Conservation (phyloP, 2,797 vertebrate species). For the Podarcis lilfordi region DNA sequence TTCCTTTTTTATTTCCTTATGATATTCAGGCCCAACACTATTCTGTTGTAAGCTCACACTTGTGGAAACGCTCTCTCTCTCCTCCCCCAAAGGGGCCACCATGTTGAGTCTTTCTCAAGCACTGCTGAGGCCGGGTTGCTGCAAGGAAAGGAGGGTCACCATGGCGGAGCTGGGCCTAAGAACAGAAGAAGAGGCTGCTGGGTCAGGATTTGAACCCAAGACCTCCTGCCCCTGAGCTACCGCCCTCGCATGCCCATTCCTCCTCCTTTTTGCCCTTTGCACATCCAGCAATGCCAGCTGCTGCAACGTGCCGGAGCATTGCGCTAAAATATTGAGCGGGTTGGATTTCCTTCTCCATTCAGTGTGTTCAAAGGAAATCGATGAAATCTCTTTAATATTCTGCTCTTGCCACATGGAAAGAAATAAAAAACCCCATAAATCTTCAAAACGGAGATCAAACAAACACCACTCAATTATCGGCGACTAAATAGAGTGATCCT, state of each 20-base stretch:
- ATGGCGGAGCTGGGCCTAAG: too few species aligned
- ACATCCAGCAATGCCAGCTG: too few species aligned
- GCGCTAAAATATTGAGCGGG: not conserved
- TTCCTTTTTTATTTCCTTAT: not conserved
- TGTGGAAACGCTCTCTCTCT: not conserved
- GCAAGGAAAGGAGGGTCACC: too few species aligned
- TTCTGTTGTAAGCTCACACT: not conserved
- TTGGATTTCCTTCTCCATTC: fast-evolving
- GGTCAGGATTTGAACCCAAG: too few species aligned
- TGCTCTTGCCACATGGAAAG: not conserved
- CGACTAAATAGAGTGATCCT: not conserved
- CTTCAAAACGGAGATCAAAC: not conserved
- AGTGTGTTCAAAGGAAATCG: conserved; percentile 24
- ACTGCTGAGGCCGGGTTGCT: too few species aligned
- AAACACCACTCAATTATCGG: conserved; percentile 5
- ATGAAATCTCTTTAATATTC: not conserved
- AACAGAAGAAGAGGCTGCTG: too few species aligned
- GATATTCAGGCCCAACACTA: not conserved
- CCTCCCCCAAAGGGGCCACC: too few species aligned
- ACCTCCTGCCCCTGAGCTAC: not conserved
- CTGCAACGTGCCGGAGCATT: too few species aligned
- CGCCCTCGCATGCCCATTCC: not conserved
- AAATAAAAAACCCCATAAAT: conserved; percentile 12
- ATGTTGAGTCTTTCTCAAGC: too few species aligned
- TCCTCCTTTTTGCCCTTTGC: too few species aligned